phyloP scores from a whole-genome alignment of 2,113 vertebrate genomes.

The Psophia crepitans region DNA sequence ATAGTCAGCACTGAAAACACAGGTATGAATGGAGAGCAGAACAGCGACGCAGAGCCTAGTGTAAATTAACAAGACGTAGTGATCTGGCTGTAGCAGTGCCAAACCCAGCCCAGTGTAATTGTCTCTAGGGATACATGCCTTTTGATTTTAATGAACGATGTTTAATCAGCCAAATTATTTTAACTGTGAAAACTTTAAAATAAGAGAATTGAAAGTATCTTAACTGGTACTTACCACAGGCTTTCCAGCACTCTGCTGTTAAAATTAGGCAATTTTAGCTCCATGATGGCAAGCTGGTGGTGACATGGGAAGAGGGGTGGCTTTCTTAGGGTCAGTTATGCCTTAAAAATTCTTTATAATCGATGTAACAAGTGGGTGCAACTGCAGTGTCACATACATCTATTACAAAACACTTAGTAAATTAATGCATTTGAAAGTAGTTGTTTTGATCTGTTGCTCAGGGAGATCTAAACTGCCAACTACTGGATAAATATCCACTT shows the following conservation, averaged over 20 bases:
- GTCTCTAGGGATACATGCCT: background rate
- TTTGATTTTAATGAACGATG: background rate
- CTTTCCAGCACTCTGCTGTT: background rate
- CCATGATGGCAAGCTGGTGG: background rate
- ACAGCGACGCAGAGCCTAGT: background rate
- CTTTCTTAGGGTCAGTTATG: background rate
- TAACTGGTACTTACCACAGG: background rate
- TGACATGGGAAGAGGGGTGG: background rate
- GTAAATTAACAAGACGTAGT: background rate
- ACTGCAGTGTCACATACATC: background rate
- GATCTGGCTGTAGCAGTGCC: background rate
- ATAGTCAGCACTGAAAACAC: background rate
- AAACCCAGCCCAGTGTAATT: background rate
- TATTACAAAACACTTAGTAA: background rate
- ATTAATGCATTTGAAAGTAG: background rate
- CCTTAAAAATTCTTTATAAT: background rate
- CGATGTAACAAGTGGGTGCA: background rate
- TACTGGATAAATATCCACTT: background rate
- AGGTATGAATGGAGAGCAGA: background rate
- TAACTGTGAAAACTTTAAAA: background rate
- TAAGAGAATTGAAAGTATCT: background rate
- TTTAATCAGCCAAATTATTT: background rate
- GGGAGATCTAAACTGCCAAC: background rate
- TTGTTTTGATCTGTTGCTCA: background rate
- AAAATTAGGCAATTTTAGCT: background rate